Evolutionary conservation across 2,797 vertebrate species (phyloP), one percentile per base, ranked within the genome.

Genomic region (Heteromormyrus szaboi): DNA sequence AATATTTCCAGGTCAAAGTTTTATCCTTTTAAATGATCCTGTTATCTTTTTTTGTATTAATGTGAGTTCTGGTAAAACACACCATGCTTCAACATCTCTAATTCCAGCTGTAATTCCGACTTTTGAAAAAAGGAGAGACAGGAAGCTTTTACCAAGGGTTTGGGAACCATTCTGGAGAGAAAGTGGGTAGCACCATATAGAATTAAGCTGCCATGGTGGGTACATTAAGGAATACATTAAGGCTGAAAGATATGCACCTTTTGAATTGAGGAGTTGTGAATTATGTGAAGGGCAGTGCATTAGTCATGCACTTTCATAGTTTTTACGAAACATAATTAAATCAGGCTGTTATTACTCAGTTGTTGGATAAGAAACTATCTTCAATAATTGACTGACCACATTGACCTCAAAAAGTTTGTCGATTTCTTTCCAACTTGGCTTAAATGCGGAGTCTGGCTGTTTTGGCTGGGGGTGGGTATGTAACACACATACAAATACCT

Each of bases 281-380:
- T 33, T 50, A 76, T 46, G 48, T 22, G 79, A 89, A 50, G 54
- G 59, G 53, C 41, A 85, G 12, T 68, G 56, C 59, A 85, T 89
- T 89, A 85, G 54, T 59, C 56, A 85, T 50, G 54, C 41, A 46
- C 59, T 89, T 56, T 25, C 88, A 84, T 59, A 88, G 76, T 79
- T 84, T 29, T 88, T 59, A 62, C 76, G 53, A n/a, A 84, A 81
- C 79, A 53, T 79, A 59, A 83, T 83, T 48, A 59, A 62, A 86
- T 89, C n/a, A 76, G 84, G 17, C 19, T 44, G 6, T 51, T 86
- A 44, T 86, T 89, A 48, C 17, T 25, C 76, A 59, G 72, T 81
- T 44, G n/a, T 46, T 22, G 54, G 88, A 84, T 85, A 54, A 84
- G 48, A 37, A 59, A 41, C 88, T 51, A 88, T 19, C 50, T 48